Percentiles rank a stretch among this genome's conserved stretches.
Conservation (phyloP, 2,113 vertebrate genomes). For the Ptilorrhoa leucosticta region DNA sequence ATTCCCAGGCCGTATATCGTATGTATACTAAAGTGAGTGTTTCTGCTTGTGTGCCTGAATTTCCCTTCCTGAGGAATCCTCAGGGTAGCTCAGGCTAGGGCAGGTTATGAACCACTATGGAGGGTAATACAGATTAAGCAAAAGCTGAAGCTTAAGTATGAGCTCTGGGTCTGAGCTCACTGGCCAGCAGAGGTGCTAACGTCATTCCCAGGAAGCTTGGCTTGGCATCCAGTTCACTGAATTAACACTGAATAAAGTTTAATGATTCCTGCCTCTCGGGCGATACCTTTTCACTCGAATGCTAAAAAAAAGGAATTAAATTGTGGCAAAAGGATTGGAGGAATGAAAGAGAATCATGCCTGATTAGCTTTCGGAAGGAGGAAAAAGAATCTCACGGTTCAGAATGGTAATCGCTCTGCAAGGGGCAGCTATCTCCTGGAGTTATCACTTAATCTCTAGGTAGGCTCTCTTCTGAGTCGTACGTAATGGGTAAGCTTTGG, state of each 20-base stretch:
- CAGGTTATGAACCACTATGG: not conserved
- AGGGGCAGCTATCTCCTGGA: not conserved
- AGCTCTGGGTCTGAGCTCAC: not conserved
- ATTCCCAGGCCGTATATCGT: not conserved
- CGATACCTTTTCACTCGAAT: not conserved
- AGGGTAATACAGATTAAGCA: not conserved
- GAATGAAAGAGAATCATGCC: not conserved
- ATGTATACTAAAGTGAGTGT: not conserved
- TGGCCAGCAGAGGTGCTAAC: not conserved
- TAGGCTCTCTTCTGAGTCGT: not conserved
- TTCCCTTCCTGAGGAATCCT: not conserved
- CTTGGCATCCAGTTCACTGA: not conserved
- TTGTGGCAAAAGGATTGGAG: not conserved
- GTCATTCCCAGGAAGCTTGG: not conserved
- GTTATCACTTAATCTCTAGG: not conserved
- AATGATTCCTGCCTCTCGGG: not conserved
- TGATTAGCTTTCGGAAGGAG: not conserved
- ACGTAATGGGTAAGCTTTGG: not conserved
- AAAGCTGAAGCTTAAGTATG: not conserved
- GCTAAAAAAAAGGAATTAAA: not conserved
- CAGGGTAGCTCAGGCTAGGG: not conserved
- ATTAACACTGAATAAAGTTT: not conserved
- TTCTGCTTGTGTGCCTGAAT: not conserved
- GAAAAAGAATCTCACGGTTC: not conserved
- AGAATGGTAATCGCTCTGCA: not conserved